phyloP scores from a whole-genome alignment of 2,797 vertebrate genomes.

The Lacerta agilis region DNA sequence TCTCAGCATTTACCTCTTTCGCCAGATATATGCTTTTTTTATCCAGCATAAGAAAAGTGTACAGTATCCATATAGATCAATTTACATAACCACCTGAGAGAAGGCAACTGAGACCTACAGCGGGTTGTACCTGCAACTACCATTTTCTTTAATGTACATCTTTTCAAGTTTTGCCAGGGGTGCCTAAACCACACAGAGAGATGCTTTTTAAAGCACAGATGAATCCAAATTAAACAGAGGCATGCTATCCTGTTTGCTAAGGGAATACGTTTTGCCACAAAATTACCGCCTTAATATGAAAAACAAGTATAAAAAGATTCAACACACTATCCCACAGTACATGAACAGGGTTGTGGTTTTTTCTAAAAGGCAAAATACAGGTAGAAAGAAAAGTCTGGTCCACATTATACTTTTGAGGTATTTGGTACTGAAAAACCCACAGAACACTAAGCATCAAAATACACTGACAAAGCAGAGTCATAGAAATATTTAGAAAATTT shows the following conservation, averaged over 20 bases:
- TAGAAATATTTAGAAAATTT: constrained; percentile 3
- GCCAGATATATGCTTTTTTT: constrained; percentile 4
- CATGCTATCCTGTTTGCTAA: constrained; percentile 22
- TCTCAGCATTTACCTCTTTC: constrained; percentile 51
- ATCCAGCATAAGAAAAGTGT: not conserved
- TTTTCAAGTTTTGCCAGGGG: constrained; percentile 23
- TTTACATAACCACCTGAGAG: constrained; percentile 10
- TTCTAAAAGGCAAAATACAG: not conserved
- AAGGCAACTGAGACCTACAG: constrained; percentile 11
- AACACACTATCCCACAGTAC: not conserved
- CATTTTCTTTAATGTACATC: not conserved
- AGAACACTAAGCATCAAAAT: not conserved
- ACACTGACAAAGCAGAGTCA: not conserved
- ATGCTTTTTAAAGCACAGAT: not conserved
- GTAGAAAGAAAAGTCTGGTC: not conserved
- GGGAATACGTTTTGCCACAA: not conserved
- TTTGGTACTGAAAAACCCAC: not conserved
- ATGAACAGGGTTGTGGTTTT: not conserved
- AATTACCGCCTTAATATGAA: constrained; percentile 1
- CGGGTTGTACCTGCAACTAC: not conserved
- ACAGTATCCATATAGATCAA: not conserved
- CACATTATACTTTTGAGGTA: not conserved
- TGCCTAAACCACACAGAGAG: constrained; percentile 19
- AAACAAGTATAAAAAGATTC: constrained; percentile 16
- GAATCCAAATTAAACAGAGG: constrained; percentile 28